phyloP scores from a whole-genome alignment of 1,140 invertebrate genomes.

The Aphis craccivora region DNA sequence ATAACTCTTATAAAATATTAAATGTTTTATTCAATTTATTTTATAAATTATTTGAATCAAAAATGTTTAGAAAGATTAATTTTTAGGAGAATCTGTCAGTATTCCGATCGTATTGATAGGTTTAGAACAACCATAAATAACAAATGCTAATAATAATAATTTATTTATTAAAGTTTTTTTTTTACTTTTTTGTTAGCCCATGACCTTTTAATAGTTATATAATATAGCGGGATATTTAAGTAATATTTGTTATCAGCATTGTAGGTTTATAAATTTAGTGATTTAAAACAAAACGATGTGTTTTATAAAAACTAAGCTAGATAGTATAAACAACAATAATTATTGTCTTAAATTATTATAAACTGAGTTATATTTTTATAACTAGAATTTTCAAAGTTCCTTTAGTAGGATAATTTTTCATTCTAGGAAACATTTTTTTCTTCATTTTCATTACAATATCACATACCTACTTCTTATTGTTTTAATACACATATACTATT shows the following conservation, averaged over 20 bases:
- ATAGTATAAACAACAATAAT: no score
- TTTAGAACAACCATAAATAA: not conserved
- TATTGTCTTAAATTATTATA: not conserved
- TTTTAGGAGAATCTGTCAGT: not conserved
- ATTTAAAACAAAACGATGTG: no score
- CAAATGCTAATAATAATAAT: not conserved
- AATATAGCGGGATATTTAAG: not conserved
- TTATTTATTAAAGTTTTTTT: not conserved
- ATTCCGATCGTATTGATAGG: not conserved
- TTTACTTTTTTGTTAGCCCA: not conserved
- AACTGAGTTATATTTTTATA: not conserved
- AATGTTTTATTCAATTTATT: conserved; percentile 22
- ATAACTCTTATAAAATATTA: conserved; percentile 12
- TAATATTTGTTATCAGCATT: not conserved
- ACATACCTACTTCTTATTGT: not conserved
- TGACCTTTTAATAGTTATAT: not conserved
- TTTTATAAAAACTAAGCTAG: no score
- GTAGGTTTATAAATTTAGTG: no score
- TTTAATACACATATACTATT: not conserved
- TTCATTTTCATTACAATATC: not conserved
- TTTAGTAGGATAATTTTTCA: not conserved
- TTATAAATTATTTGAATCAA: not conserved
- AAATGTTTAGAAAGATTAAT: conserved; percentile 6
- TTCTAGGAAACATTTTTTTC: not conserved
- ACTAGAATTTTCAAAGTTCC: not conserved